phyloP scores from a whole-genome alignment of 2,888 invertebrate genomes.

The Pollenia labialis region DNA sequence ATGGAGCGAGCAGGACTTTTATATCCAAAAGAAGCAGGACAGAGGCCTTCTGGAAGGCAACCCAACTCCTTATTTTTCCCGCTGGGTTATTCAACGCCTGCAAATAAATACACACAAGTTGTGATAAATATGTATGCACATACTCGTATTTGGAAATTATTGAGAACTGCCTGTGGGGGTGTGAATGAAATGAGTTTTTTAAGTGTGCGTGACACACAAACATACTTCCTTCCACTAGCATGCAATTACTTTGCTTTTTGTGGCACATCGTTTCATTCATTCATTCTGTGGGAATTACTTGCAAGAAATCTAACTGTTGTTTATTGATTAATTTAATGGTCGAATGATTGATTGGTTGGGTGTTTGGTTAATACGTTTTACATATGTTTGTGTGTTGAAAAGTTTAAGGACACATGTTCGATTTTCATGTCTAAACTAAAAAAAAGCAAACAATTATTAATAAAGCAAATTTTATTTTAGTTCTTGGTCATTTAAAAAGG shows the following conservation, averaged over 20 bases:
- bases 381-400: slow-evolving; percentile 40
- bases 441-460: not conserved
- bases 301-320: slow-evolving; percentile 75
- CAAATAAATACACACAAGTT: slow-evolving; percentile 11
- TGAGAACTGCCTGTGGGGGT: not conserved
- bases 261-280: slow-evolving; percentile 5
- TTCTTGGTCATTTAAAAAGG: slow-evolving; percentile 42
- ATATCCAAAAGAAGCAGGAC: too few relatives aligned
- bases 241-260: not conserved
- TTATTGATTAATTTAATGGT: slow-evolving; percentile 79
- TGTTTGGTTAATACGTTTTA: not conserved
- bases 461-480: slow-evolving; percentile 5
- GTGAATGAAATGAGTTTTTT: not conserved
- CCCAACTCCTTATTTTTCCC: too few relatives aligned
- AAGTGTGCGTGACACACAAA: not conserved
- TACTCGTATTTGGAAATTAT: not conserved
- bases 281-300: slow-evolving; percentile 79
- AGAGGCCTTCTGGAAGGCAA: too few relatives aligned
- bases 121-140: not conserved
- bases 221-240: not conserved
- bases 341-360: slow-evolving; percentile 45
- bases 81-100: not conserved
- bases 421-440: slow-evolving; percentile 31
- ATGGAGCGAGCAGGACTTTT: too few relatives aligned
- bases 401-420: slow-evolving; percentile 41